Evolutionary conservation across 2,888 invertebrate genomes (phyloP).

Genomic region (Polydrusus pterygomalis): DNA sequence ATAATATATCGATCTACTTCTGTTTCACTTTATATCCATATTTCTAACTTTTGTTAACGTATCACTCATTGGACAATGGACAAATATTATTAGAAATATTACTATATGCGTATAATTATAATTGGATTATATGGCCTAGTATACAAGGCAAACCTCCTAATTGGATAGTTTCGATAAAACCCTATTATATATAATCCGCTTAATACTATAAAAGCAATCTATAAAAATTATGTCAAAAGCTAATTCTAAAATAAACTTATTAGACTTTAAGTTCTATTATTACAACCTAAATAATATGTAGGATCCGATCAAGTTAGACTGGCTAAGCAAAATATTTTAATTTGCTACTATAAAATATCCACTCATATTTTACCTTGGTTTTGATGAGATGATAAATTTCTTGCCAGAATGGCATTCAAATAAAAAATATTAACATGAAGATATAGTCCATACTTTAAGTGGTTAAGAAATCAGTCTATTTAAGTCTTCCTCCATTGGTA

Average conservation of each 20-base stretch:
- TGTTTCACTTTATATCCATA: not conserved
- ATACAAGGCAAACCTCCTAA: not conserved
- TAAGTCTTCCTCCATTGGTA: too few relatives aligned
- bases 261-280: not conserved
- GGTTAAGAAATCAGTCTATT: too few relatives aligned
- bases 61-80: not conserved
- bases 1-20: too few relatives aligned
- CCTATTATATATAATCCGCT: not conserved
- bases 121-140: not conserved
- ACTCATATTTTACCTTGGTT: too few relatives aligned
- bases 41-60: not conserved
- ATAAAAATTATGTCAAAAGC: not conserved
- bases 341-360: too few relatives aligned
- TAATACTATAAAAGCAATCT: not conserved
- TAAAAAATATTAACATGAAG: too few relatives aligned
- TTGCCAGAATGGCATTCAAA: too few relatives aligned
- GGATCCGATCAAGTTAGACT: too few relatives aligned
- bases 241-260: not conserved
- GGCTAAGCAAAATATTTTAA: too few relatives aligned
- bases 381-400: too few relatives aligned
- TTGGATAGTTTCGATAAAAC: conserved; percentile 3
- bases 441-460: too few relatives aligned
- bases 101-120: not conserved
- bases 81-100: not conserved
- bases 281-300: too few relatives aligned